phyloP scores from a whole-genome alignment of 2,113 vertebrate genomes.

The Nothoprocta pentlandii region DNA sequence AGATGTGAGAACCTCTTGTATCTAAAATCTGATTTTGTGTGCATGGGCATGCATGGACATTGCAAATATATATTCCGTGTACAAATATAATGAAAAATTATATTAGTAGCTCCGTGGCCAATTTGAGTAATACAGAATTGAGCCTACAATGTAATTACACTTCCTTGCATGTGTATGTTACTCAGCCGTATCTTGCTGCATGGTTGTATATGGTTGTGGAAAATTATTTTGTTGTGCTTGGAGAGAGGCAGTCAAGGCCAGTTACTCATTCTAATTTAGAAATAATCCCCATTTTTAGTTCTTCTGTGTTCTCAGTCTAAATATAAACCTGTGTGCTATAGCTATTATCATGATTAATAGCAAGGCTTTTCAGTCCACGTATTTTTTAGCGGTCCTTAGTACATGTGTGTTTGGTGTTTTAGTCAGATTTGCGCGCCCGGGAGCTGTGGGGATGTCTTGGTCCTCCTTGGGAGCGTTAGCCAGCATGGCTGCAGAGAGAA shows the following conservation, averaged over 20 bases:
- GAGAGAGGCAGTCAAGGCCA: neutral
- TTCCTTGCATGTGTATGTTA: neutral
- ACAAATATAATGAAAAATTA: conserved; percentile 39
- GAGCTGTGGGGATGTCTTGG: neutral
- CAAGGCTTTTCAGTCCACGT: neutral
- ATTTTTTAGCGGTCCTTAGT: neutral
- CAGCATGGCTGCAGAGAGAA: neutral
- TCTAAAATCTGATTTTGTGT: conserved; percentile 38
- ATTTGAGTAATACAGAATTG: conserved; percentile 4
- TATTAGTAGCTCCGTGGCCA: neutral
- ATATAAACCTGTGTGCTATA: neutral
- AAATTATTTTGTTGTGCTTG: neutral
- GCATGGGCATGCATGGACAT: conserved; percentile 7
- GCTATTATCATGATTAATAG: neutral
- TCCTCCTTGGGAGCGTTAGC: neutral
- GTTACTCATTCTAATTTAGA: neutral
- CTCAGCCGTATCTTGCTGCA: fast-evolving
- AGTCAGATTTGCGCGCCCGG: neutral
- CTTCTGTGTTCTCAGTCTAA: neutral
- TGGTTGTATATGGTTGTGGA: neutral
- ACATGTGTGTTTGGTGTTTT: neutral
- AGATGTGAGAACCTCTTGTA: conserved; percentile 9
- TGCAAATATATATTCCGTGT: conserved; percentile 25
- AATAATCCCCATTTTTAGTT: neutral
- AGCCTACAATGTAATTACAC: neutral